Conservation (phyloP, 2,888 invertebrate genomes). For the Alcis repandata region DNA sequence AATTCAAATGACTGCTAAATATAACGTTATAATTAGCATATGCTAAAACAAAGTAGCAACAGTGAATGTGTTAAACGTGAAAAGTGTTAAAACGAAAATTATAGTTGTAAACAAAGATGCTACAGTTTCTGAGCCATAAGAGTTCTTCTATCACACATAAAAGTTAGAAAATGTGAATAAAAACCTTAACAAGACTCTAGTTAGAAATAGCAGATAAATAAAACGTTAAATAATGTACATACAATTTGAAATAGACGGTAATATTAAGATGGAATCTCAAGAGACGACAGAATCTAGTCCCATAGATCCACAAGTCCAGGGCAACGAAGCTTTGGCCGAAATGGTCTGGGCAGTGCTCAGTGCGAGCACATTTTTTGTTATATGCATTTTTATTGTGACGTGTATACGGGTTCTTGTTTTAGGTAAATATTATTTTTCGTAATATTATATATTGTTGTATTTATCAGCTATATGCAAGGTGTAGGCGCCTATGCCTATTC, state of each 20-base stretch:
- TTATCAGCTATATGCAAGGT: too few species aligned
- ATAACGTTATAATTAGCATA: background rate
- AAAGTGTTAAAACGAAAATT: background rate
- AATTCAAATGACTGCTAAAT: background rate
- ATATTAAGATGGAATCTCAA: conserved; percentile 53
- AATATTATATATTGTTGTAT: too few species aligned
- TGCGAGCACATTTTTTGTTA: conserved; percentile 44
- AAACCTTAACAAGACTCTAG: background rate
- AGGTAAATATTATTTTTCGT: conserved; percentile 45
- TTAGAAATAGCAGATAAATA: background rate
- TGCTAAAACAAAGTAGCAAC: background rate
- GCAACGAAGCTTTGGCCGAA: conserved; percentile 34
- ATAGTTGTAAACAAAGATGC: background rate
- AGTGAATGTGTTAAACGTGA: background rate
- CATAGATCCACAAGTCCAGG: background rate
- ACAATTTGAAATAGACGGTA: conserved; percentile 16
- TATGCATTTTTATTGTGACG: conserved; percentile 55
- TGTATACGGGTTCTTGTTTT: conserved; percentile 55
- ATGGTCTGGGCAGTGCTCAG: conserved; percentile 52
- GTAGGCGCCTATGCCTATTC: too few species aligned
- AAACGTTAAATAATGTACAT: conserved; percentile 4
- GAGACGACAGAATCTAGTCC: conserved; percentile 26
- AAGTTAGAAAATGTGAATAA: conserved; percentile 1
- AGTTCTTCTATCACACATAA: background rate
- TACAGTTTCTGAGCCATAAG: background rate